phyloP scores from a whole-genome alignment of 2,113 vertebrate species.

The Eubucco bourcierii region DNA sequence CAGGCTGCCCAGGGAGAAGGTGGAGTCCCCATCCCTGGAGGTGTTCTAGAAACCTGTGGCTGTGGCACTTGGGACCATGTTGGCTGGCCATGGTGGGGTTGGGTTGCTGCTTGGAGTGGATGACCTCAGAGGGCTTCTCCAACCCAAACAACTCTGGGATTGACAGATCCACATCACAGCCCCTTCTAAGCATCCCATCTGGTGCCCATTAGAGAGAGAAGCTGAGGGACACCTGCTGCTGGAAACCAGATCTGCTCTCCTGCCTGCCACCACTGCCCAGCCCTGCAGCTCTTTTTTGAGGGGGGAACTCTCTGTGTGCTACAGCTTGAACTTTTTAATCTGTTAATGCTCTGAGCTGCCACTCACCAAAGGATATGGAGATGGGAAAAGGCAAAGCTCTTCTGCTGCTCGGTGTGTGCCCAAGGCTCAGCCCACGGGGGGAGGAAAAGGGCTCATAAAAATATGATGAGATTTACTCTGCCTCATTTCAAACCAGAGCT shows the following conservation, averaged over 20 bases:
- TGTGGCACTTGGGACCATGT: too few relatives aligned
- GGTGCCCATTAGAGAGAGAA: rapidly evolving
- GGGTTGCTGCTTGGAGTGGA: too few relatives aligned
- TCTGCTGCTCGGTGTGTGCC: not conserved
- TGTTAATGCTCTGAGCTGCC: not conserved
- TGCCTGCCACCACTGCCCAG: not conserved
- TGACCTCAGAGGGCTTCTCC: too few relatives aligned
- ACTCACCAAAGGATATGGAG: not conserved
- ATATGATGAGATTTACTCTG: not conserved
- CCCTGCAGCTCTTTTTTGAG: too few relatives aligned
- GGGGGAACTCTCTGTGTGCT: not conserved
- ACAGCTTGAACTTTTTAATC: not conserved
- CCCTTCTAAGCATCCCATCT: not conserved
- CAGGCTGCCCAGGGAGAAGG: too few relatives aligned
- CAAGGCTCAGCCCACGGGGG: not conserved
- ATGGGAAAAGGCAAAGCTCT: not conserved
- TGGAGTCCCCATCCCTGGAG: too few relatives aligned
- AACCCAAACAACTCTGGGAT: too few relatives aligned
- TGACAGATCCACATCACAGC: rapidly evolving
- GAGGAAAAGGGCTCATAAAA: not conserved
- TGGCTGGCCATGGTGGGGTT: too few relatives aligned
- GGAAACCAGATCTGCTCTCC: not conserved
- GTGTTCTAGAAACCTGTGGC: too few relatives aligned
- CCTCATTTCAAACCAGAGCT: not conserved
- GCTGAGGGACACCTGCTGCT: not conserved